A percentile compares a stretch with the other conserved stretches of the same genome.
phyloP scores from a whole-genome alignment of 2,797 vertebrate species.

The Molothrus ater region DNA sequence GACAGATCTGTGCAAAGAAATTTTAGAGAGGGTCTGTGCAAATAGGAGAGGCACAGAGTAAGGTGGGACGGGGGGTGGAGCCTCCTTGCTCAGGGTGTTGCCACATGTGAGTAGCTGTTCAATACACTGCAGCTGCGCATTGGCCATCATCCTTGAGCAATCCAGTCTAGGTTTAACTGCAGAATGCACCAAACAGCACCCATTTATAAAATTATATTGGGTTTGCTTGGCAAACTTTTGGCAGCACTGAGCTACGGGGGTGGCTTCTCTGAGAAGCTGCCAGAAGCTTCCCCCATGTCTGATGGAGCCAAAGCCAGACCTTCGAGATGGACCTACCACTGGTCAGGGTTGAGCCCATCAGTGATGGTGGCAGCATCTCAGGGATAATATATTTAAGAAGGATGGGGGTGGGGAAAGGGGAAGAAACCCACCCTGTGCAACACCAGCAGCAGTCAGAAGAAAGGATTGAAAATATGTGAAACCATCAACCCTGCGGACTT shows the following conservation, averaged over 20 bases:
- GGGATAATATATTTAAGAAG: neutral
- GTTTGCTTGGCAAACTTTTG: neutral
- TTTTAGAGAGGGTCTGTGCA: neutral
- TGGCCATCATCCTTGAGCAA: neutral
- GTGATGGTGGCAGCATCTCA: neutral
- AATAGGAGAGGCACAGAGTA: neutral
- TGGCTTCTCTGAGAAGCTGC: neutral
- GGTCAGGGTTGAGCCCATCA: neutral
- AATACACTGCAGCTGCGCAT: neutral
- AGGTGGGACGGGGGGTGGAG: neutral
- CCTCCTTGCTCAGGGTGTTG: neutral
- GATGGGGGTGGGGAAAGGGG: rapidly evolving
- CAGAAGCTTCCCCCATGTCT: neutral
- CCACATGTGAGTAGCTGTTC: neutral
- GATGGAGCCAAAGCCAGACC: neutral
- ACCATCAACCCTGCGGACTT: neutral
- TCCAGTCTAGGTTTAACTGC: neutral
- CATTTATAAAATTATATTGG: neutral
- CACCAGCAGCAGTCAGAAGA: neutral
- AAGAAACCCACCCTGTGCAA: neutral
- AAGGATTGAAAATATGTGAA: neutral
- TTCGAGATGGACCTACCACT: neutral
- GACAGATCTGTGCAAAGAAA: neutral
- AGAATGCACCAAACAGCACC: neutral
- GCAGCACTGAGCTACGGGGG: no score